These are phyloP conservation scores for Folsomia candida DNA, from an alignment of 2,888 invertebrate species.

Conservation along the genomic window DNA sequence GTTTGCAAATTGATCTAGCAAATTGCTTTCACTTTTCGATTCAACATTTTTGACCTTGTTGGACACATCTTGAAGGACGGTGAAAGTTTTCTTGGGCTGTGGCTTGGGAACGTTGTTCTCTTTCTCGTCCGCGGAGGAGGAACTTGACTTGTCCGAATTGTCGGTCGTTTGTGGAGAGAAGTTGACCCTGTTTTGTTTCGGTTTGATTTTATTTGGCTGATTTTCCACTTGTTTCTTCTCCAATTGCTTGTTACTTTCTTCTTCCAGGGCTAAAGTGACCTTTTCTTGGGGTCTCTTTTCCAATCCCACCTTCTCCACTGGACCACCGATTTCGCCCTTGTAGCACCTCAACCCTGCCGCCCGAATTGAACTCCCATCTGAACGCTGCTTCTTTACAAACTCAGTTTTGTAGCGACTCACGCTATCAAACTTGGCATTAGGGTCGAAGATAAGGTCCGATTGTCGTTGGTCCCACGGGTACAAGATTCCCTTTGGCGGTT, in stretches of 20 bases:
- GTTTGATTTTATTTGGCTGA: too few species aligned
- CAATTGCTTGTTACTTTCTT: background rate
- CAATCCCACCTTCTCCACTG: background rate
- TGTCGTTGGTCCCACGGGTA: constrained; percentile 20
- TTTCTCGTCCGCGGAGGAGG: too few species aligned
- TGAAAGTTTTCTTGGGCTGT: too few species aligned
- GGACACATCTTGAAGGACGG: background rate
- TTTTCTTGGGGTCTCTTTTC: background rate
- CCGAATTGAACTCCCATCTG: background rate
- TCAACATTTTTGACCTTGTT: background rate
- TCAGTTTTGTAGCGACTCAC: constrained; percentile 16
- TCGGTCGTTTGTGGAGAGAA: too few species aligned
- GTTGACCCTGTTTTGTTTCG: too few species aligned
- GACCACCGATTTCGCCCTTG: background rate
- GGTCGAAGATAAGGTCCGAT: constrained; percentile 2
- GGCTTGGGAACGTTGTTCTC: too few species aligned
- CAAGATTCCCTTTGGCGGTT: background rate
- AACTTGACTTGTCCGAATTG: too few species aligned
- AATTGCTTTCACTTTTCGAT: too few species aligned
- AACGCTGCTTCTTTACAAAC: background rate
- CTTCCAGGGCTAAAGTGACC: background rate
- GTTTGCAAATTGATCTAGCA: background rate
- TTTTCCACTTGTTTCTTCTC: background rate
- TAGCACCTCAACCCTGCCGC: background rate
- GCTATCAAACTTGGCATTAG: constrained; percentile 2